Evolutionary conservation across 2,797 vertebrate genomes (phyloP), one percentile per base, ranked within the genome.

Genomic region (Chelmon rostratus): DNA sequence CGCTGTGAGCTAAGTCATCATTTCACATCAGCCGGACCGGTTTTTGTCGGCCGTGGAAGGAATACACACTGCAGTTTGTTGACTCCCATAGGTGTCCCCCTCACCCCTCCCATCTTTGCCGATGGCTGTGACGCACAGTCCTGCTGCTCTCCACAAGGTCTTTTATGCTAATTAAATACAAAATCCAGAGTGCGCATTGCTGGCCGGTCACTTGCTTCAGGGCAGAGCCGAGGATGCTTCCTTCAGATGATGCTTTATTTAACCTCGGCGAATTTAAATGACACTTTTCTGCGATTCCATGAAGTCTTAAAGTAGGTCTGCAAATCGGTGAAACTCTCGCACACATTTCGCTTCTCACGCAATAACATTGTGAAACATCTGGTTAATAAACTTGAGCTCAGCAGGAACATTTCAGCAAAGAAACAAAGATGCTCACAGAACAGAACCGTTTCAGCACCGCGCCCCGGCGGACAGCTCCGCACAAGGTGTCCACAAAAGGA

Each of bases 121-220:
- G 44, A 64, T 73, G 82, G 78, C 93, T 94, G 93, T 97, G 97
- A 97, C 96, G 96, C 95, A 94, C 93, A 47, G 79, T 84, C 85
- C 91, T 90, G 94, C 94, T 92, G 87, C 88, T 94, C 94, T 95
- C 95, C 93, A 91, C 90, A 89, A 93, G 92, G 93, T 96, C 84
- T 91, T 94, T 95, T 94, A 95, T 95, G 96, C 92, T 95, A 95
- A 97, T 96, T 82, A 92, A 87, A 94, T 90, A 92, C 93, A 86
- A 86, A 92, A 88, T 84, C 86, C 86, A 75, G 49, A 83, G 78
- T 86, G 93, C 90, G 88, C 91, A 87, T 66, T 72, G 75, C 77
- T 79, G 81, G 68, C 68, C 80, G 63, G 58, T 38, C 76, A 76
- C 49, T 59, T 80, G 58, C 52, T 67, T 74, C 65, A 37, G 67